Base-by-base conservation (phyloP, 2,797 vertebrate species). In the Melanotaenia nigrans region DNA sequence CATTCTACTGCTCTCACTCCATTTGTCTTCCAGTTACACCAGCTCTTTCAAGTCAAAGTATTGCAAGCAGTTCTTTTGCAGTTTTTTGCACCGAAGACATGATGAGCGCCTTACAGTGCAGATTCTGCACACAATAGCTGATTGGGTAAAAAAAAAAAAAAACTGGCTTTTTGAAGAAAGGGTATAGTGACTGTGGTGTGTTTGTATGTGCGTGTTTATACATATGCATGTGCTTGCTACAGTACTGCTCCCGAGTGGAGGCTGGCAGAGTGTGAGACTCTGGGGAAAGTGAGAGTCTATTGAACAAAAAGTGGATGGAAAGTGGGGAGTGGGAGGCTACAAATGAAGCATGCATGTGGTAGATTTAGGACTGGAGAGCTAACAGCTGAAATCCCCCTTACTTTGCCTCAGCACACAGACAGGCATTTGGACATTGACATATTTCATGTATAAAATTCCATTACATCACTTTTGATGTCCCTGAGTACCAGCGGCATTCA, bases 321-420 rank as follows among this genome's bases (percentile, higher is more conserved):
- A 87, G 78, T 75, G 78, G 71, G 53, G 73, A 81, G 90, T 89
- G 83, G 79, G 87, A 14, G 84, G 79, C 58, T 86, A 40, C 36
- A 67, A 53, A 81, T 78, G 79, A 81, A 78, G 69, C 57, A 2
- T 77, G 70, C 66, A 74, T 75, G 77, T 40, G 33, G 66, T 64
- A 33, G 65, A 75, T 88, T 72, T 45, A 64, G 65, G 60, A 70
- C 73, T 38, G 71, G 5, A 14, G 56, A 78, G 60, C 22, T 25
- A 28, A 59, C 45, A 78, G 74, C 66, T 78, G 42, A 85, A 78
- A 88, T 82, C 75, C 67, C 78, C 32, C 18, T 7, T 33, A 77
- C 55, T 74, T 73, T 61, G 51, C 35, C 60, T 71, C 40, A 65
- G 59, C 47, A 75, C 30, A 61, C 6, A 69, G 38, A 69, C 12